Evolutionary conservation across 2,888 invertebrate species (phyloP), one percentile per base, ranked within the genome.

Genomic region (Nemoura dubitans): DNA sequence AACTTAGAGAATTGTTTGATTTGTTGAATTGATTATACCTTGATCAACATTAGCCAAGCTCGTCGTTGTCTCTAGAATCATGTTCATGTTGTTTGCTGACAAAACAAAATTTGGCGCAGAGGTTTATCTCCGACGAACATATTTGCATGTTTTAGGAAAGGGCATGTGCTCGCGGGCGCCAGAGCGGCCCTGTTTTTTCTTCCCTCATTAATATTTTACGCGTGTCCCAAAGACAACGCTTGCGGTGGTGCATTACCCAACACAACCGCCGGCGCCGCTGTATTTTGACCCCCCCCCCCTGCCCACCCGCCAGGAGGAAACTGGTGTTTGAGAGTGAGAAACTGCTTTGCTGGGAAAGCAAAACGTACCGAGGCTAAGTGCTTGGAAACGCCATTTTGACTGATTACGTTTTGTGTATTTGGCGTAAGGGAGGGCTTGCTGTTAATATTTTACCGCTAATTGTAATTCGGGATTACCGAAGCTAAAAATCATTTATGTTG

Each of bases 201-300:
- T 78, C 6, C n/a, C 78, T 78, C 78, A 78, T 78, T 78, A 26
- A 25, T 78, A 78, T 78, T 78, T 78, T 28, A 78, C 78, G 78
- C 25, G 78, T 27, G 78, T 78, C 78, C 26, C 78, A 26, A 28
- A 26, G 59, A 59, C 59, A 59, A 59, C 16, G 59, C 59, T 59
- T 59, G 59, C 59, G 59, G 59, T 14, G 59, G 59, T 10, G 14
- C 21, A 59, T 59, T 7, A 21, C 21, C 21, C 59, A 21, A 59
- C 10, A 14, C 14, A 59, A 21, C 59, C 59, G 59, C 59, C 59
- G 21, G 59, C 59, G 14, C 16, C 16, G 59, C 59, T 16, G 16
- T 59, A 14, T 59, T 59, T 59, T 59, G 59, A 59, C 59, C 59
- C 59, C 59, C 36, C 59, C 59, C 6, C 21, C 21, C 21, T 59